A percentile compares a stretch with the other conserved stretches of the same genome.
phyloP scores from a whole-genome alignment of 2,888 invertebrate species.

The Belgica antarctica region DNA sequence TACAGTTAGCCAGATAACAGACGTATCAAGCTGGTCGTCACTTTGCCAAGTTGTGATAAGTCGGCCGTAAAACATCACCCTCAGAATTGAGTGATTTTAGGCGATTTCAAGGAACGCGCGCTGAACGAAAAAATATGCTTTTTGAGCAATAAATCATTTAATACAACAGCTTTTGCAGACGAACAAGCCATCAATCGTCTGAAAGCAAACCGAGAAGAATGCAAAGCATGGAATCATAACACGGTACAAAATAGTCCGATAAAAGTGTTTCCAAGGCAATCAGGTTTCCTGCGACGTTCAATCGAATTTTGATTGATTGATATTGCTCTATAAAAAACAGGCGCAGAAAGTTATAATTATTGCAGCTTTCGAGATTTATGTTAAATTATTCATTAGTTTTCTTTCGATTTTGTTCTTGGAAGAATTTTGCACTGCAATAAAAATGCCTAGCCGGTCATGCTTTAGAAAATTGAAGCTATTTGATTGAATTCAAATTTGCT shows the following conservation, averaged over 20 bases:
- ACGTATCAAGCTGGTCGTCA: no score
- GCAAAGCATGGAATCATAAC: not conserved
- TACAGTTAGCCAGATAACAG: no score
- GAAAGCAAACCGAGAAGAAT: not conserved
- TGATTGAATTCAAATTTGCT: not conserved
- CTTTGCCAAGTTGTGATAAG: no score
- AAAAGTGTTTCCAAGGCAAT: not conserved
- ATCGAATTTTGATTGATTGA: conserved; percentile 40
- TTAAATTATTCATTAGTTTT: no score
- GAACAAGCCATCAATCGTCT: not conserved
- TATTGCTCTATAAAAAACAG: conserved; percentile 31
- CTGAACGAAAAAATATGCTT: not conserved
- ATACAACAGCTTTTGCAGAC: not conserved
- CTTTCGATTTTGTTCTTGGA: no score
- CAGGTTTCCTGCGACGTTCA: not conserved
- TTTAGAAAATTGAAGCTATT: no score
- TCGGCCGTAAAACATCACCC: no score
- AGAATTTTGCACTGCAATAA: no score
- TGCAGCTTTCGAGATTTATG: not conserved
- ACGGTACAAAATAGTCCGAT: not conserved
- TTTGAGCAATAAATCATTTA: conserved; percentile 33
- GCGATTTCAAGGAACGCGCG: no score
- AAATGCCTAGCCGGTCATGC: no score
- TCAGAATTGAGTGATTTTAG: no score
- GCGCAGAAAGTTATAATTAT: conserved; percentile 16